These are phyloP conservation scores for Rhorus exstirpatorius DNA, from an alignment of 2,888 invertebrate genomes.

Conservation along the genomic window DNA sequence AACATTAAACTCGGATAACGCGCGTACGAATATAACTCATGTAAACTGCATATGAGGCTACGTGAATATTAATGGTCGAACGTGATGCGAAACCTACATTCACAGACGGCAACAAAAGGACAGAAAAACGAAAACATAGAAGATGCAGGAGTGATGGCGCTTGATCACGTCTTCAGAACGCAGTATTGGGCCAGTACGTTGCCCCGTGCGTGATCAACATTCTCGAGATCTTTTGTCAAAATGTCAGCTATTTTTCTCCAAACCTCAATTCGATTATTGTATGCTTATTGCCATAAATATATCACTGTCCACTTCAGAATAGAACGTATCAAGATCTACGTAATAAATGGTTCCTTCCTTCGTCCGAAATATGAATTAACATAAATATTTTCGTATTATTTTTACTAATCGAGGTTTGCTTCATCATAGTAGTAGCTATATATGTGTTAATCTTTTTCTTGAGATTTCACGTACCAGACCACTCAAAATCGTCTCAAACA, in stretches of 20 bases:
- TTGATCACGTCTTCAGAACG: slow-evolving; percentile 20
- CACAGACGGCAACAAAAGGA: neutral
- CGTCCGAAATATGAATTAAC: neutral
- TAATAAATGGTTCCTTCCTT: neutral
- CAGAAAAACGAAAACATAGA: neutral
- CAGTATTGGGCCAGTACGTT: neutral
- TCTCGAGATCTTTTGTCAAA: slow-evolving; percentile 4
- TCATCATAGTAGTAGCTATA: too few relatives aligned
- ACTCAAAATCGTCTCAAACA: too few relatives aligned
- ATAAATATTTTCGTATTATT: neutral
- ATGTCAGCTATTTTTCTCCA: slow-evolving; percentile 13
- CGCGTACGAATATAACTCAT: neutral
- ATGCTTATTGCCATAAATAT: neutral
- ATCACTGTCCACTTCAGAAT: neutral
- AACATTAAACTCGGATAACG: neutral
- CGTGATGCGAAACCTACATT: neutral
- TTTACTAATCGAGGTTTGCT: too few relatives aligned
- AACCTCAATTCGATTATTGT: neutral
- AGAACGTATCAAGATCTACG: neutral
- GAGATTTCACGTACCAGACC: too few relatives aligned
- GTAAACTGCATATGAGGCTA: neutral
- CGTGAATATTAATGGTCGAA: neutral
- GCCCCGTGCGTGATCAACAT: slow-evolving; percentile 9
- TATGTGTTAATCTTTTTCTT: too few relatives aligned
- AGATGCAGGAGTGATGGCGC: neutral